Percentiles rank a stretch among this genome's conserved stretches.
Conservation (phyloP, 35 echinoderm and acorn worm species). For the Heliocidaris erythrogramma region DNA sequence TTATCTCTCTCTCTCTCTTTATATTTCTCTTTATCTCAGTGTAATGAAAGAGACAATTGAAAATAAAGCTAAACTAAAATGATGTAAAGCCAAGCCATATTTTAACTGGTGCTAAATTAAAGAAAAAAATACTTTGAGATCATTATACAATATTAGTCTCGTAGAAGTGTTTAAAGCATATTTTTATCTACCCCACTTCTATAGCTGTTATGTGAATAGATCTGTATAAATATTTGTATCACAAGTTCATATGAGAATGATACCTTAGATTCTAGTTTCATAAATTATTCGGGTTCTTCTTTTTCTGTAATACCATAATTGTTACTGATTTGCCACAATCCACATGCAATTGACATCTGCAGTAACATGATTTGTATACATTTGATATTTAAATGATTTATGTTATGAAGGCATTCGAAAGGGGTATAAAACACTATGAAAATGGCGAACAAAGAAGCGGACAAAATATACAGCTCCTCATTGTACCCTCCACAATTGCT, state of each 20-base stretch:
- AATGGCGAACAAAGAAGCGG: no score
- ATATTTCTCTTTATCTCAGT: neutral
- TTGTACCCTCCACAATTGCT: no score
- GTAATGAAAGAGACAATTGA: neutral
- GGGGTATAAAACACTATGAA: no score
- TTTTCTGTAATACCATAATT: neutral
- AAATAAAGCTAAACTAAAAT: neutral
- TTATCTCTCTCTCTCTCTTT: no score
- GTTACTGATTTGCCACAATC: neutral
- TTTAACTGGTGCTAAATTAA: neutral
- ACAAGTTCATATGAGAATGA: neutral
- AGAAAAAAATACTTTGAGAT: no score
- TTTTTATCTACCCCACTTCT: neutral
- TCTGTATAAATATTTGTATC: conserved; percentile 36
- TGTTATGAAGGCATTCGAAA: neutral
- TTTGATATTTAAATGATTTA: neutral
- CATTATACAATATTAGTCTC: neutral
- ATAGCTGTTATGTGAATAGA: neutral
- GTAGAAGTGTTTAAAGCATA: neutral
- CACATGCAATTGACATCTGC: neutral
- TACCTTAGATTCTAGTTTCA: neutral
- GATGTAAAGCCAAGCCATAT: neutral
- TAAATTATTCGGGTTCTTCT: neutral
- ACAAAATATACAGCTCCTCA: no score
- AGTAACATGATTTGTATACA: neutral